Conservation (phyloP, 2,797 vertebrate species). For the Clarias fuscus region DNA sequence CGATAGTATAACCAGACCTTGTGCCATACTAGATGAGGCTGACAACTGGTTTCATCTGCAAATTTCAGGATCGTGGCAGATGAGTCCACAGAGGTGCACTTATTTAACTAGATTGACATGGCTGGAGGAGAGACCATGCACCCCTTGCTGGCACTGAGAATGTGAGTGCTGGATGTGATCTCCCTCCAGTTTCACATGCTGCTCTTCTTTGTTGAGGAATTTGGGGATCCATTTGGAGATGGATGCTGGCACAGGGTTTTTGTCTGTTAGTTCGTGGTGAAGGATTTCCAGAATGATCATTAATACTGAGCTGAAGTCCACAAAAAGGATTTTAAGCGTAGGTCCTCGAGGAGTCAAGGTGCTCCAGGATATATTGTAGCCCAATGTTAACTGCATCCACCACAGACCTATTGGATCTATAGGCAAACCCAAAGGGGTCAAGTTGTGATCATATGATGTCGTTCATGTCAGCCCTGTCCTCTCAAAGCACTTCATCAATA, state of each 20-base stretch:
- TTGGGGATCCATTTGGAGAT: constrained; percentile 1
- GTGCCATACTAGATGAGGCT: not conserved
- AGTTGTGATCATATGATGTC: no score
- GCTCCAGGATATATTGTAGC: not conserved
- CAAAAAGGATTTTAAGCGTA: not conserved
- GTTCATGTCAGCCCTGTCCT: no score
- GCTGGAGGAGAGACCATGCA: not conserved
- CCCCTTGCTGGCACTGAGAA: not conserved
- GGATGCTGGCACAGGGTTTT: not conserved
- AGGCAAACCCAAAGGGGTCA: not conserved
- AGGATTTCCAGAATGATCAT: not conserved
- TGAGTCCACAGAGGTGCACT: not conserved
- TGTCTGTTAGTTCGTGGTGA: not conserved
- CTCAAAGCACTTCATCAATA: no score
- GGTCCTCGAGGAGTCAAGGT: not conserved
- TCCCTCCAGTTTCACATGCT: not conserved
- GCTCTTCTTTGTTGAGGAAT: not conserved
- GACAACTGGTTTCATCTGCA: not conserved
- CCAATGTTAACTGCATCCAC: not conserved
- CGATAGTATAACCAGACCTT: not conserved
- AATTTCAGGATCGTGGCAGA: not conserved
- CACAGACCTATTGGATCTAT: not conserved
- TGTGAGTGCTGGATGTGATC: not conserved
- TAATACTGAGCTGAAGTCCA: not conserved
- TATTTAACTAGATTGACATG: not conserved